These are phyloP conservation scores for Phalera bucephala DNA, from an alignment of 2,888 invertebrate genomes.

Conservation along the genomic window DNA sequence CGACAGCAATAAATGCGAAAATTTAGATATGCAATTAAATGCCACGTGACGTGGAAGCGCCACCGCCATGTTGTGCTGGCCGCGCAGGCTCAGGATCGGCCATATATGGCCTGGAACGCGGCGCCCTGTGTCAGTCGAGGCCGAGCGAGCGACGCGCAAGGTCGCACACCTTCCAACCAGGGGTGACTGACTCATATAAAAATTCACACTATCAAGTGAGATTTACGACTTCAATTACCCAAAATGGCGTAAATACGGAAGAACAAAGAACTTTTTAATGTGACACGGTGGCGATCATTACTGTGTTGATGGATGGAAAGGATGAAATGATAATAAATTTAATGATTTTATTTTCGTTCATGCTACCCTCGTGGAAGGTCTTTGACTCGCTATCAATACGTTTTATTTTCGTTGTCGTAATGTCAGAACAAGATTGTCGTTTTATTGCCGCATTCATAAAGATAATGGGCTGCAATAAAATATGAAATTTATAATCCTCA, in stretches of 20 bases:
- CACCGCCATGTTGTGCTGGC: slow-evolving; percentile 18
- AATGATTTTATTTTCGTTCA: slow-evolving; percentile 19
- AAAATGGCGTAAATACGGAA: slow-evolving; percentile 56
- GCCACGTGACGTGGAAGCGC: slow-evolving; percentile 59
- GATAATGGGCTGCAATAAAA: background rate
- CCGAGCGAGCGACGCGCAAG: slow-evolving; percentile 40
- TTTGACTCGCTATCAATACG: slow-evolving; percentile 20
- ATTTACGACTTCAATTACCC: slow-evolving; percentile 60
- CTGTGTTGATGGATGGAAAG: slow-evolving; percentile 39
- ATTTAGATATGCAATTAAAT: slow-evolving; percentile 51
- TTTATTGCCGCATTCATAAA: slow-evolving; percentile 2
- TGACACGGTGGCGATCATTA: slow-evolving; percentile 29
- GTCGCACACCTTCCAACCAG: slow-evolving; percentile 38
- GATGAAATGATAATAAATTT: slow-evolving; percentile 26
- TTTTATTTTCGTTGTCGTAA: slow-evolving; percentile 6
- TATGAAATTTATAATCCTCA: too few species aligned
- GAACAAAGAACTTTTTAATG: slow-evolving; percentile 43
- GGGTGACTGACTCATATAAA: slow-evolving; percentile 70
- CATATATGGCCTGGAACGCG: slow-evolving; percentile 55
- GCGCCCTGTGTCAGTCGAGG: slow-evolving; percentile 50
- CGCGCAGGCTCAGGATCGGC: slow-evolving; percentile 29
- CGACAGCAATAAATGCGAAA: slow-evolving; percentile 35
- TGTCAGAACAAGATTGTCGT: background rate
- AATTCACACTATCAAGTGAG: slow-evolving; percentile 58
- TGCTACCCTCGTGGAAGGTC: slow-evolving; percentile 17